Evolutionary conservation across 2,113 vertebrate genomes (phyloP).

Genomic region (Muntiacus reevesi): DNA sequence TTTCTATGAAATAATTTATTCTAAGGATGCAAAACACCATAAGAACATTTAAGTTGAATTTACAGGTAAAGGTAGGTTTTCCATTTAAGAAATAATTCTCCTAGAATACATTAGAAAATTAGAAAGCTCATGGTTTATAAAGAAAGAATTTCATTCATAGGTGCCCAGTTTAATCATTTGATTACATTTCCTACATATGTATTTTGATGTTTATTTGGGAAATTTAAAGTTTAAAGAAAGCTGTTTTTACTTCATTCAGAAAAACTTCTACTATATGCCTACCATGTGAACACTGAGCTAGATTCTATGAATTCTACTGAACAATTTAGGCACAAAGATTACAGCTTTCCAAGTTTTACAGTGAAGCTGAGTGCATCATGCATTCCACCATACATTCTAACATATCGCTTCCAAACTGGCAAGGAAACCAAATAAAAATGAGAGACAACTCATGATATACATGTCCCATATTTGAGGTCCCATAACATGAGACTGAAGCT

Average conservation of each 20-base stretch:
- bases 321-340: neutral
- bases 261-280: neutral
- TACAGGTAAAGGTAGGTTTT: neutral
- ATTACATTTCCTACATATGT: neutral
- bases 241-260: neutral
- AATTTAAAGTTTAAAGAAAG: neutral
- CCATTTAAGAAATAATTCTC: neutral
- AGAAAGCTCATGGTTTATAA: neutral
- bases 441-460: neutral
- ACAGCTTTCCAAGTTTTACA: neutral
- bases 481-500: neutral
- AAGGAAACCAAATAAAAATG: neutral
- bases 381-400: neutral
- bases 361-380: neutral
- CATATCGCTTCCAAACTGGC: neutral
- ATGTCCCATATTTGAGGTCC: neutral
- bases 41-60: neutral
- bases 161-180: neutral
- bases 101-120: neutral
- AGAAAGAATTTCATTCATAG: neutral
- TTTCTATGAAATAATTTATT: neutral
- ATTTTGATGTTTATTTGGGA: neutral
- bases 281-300: neutral
- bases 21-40: neutral
- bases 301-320: neutral